phyloP scores from a whole-genome alignment of 2,797 vertebrate genomes.

The Phaenicophaeus curvirostris region DNA sequence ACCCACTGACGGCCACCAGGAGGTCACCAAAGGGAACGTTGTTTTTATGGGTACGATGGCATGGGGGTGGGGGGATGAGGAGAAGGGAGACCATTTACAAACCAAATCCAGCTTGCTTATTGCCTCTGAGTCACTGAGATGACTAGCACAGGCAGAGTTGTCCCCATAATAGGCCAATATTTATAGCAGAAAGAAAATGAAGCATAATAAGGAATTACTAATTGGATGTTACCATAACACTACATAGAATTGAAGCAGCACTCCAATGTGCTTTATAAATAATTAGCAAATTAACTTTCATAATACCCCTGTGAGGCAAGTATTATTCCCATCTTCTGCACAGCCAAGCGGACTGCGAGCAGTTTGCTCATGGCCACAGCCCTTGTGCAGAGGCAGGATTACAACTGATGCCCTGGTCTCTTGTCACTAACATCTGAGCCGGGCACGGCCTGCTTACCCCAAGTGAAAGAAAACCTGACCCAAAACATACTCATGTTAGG shows the following conservation, averaged over 20 bases:
- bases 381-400: not conserved
- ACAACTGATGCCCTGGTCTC: not conserved
- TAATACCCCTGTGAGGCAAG: not conserved
- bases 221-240: slow-evolving; percentile 38
- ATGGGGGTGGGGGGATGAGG: fast-evolving
- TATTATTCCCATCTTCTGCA: not conserved
- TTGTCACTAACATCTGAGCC: not conserved
- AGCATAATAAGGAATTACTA: slow-evolving; percentile 37
- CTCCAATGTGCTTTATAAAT: slow-evolving; percentile 29
- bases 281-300: slow-evolving; percentile 47
- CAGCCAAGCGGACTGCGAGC: fast-evolving
- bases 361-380: not conserved
- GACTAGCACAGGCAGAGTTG: not conserved
- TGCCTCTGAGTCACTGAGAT: not conserved
- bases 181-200: slow-evolving; percentile 52
- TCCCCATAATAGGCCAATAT: slow-evolving; percentile 18
- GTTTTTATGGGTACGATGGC: not conserved
- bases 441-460: not conserved
- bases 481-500: not conserved
- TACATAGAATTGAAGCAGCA: slow-evolving; percentile 2
- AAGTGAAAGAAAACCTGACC: not conserved
- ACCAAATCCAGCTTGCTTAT: not conserved
- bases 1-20: fast-evolving
- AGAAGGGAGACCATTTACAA: not conserved
- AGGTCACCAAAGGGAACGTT: not conserved